Percentiles rank a stretch among this genome's conserved stretches.
Evolutionary conservation across 30 jellyfish, hydroid and myxozoan genomes (phyloP).

Genomic region (Aurelia aurita): DNA sequence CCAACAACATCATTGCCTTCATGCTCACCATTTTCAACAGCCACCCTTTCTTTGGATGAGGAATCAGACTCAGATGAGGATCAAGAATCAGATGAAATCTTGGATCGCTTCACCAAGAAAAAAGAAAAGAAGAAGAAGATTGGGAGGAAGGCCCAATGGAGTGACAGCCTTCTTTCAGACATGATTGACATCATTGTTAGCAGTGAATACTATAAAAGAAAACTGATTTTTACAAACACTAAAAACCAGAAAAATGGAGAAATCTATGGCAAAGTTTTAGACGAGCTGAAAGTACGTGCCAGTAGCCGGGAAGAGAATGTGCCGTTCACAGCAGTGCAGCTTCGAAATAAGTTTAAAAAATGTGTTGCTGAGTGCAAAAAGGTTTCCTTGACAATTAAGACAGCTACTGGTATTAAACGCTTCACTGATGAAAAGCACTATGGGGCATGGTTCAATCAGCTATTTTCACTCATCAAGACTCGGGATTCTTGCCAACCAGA

Average conservation of each 20-base stretch:
- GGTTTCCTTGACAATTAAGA: constrained; percentile 49
- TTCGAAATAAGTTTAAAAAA: constrained; percentile 18
- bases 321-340: constrained; percentile 53
- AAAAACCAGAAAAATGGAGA: constrained; percentile 13
- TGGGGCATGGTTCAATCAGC: constrained; percentile 55
- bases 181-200: constrained; percentile 9
- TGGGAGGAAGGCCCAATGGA: constrained; percentile 6
- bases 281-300: neutral
- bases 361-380: constrained; percentile 43
- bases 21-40: too few relatives aligned
- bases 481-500: constrained; percentile 53
- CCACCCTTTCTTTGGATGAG: too few relatives aligned
- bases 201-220: neutral
- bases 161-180: neutral
- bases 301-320: neutral
- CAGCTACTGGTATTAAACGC: constrained; percentile 66
- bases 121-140: too few relatives aligned
- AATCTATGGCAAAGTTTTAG: neutral
- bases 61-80: neutral
- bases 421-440: constrained; percentile 42
- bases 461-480: constrained; percentile 40
- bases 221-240: constrained; percentile 9
- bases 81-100: neutral
- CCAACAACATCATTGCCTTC: too few relatives aligned
- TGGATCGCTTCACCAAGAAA: neutral